A percentile compares a stretch with the other conserved stretches of the same genome.
These are phyloP conservation scores for Plodia interpunctella DNA, from an alignment of 1,140 invertebrate genomes.

Conservation along the genomic window DNA sequence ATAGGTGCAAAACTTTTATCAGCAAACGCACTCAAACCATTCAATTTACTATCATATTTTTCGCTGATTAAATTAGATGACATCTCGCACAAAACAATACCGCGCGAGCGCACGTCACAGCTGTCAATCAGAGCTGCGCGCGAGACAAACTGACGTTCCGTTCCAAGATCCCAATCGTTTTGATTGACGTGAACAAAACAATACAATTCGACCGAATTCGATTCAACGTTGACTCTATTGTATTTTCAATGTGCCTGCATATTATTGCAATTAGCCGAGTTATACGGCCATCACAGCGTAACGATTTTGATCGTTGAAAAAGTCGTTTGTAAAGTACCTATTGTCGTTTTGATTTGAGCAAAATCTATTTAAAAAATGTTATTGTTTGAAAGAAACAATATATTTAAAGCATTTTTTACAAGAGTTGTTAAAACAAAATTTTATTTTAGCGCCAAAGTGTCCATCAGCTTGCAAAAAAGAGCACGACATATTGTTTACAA, in stretches of 20 bases:
- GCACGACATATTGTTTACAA: too few species aligned
- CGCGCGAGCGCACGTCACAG: conserved; percentile 30
- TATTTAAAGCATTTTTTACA: too few species aligned
- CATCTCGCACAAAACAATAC: conserved; percentile 40
- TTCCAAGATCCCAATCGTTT: conserved; percentile 48
- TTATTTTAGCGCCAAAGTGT: neutral
- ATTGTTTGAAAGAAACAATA: neutral
- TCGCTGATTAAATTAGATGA: conserved; percentile 63
- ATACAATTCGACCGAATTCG: conserved; percentile 43
- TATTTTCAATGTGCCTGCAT: conserved; percentile 22
- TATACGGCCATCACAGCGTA: conserved; percentile 14
- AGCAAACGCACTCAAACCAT: conserved; percentile 57
- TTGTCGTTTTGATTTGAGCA: neutral
- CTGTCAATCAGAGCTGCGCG: conserved; percentile 57
- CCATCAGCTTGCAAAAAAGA: neutral
- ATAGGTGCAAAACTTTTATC: conserved; percentile 57
- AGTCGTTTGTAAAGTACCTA: neutral
- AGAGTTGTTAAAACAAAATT: neutral
- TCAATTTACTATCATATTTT: conserved; percentile 63
- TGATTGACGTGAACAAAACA: conserved; percentile 55
- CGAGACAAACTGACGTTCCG: conserved; percentile 45
- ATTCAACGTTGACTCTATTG: conserved; percentile 34
- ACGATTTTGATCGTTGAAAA: conserved; percentile 6
- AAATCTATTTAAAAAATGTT: neutral
- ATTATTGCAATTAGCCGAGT: conserved; percentile 38